phyloP scores from a whole-genome alignment of 2,797 vertebrate genomes.

The Scolopax bukidnonensis region DNA sequence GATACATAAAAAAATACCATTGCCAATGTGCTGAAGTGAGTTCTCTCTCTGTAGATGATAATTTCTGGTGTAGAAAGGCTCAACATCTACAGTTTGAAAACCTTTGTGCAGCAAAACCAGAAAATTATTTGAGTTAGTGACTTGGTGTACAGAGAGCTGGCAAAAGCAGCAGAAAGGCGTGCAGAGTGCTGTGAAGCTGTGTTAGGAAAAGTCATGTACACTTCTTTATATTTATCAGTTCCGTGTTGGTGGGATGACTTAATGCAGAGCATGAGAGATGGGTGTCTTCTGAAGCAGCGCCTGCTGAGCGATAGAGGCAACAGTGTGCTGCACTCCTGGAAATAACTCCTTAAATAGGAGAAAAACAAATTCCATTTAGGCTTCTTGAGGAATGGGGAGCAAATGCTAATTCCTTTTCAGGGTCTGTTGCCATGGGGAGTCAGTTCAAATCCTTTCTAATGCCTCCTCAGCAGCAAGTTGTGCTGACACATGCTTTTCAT shows the following conservation, averaged over 20 bases:
- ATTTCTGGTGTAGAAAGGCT: neutral
- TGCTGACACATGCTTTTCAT: conserved; percentile 63
- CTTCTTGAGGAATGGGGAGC: conserved; percentile 45
- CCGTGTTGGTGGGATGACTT: neutral
- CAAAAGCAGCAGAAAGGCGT: neutral
- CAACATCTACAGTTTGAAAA: neutral
- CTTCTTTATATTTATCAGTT: fast-evolving
- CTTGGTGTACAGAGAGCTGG: neutral
- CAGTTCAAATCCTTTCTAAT: conserved; percentile 58
- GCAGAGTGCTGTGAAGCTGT: neutral
- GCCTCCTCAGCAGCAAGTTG: conserved; percentile 30
- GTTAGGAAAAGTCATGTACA: neutral
- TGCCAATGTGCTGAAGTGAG: neutral
- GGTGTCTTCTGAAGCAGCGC: neutral
- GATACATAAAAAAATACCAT: neutral
- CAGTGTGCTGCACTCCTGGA: neutral
- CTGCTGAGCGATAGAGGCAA: neutral
- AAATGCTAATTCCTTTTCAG: conserved; percentile 69
- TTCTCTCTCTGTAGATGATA: neutral
- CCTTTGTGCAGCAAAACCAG: neutral
- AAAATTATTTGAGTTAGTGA: neutral
- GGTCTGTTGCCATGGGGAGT: conserved; percentile 68
- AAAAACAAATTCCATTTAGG: conserved; percentile 26
- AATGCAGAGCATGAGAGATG: neutral
- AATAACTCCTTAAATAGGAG: neutral